These are phyloP conservation scores for Bombus fervidus DNA, from an alignment of 1,140 invertebrate genomes.

Conservation along the genomic window DNA sequence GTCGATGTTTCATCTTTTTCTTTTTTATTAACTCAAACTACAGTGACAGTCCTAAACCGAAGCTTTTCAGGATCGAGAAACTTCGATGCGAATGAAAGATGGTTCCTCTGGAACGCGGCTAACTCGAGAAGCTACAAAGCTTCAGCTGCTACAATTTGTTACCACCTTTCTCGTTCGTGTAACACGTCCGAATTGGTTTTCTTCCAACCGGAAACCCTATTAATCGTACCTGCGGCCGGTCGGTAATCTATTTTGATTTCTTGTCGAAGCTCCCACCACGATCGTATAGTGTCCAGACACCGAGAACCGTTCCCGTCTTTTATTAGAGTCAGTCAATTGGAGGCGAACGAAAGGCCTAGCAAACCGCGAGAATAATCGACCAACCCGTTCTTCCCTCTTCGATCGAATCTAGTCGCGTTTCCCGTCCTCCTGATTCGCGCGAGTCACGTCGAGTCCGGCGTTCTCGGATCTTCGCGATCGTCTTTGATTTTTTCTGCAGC, in stretches of 20 bases:
- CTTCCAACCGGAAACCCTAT: constrained; percentile 66
- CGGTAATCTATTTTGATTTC: constrained; percentile 74
- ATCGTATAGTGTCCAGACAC: constrained; percentile 58
- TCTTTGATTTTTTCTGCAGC: not conserved
- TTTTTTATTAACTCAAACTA: not conserved
- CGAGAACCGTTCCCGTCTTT: constrained; percentile 68
- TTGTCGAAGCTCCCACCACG: constrained; percentile 75
- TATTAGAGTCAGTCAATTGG: constrained; percentile 79
- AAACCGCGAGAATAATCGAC: constrained; percentile 58
- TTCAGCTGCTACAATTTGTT: constrained; percentile 32
- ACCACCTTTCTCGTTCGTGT: constrained; percentile 6
- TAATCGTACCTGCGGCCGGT: constrained; percentile 41
- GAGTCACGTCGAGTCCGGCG: not conserved
- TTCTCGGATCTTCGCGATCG: not conserved
- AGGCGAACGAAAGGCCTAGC: constrained; percentile 73
- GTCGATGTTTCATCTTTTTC: no score
- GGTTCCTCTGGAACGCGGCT: not conserved
- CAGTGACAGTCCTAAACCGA: not conserved
- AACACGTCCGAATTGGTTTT: constrained; percentile 59
- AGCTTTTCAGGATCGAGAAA: not conserved
- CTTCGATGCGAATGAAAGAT: no score
- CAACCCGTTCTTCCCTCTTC: constrained; percentile 8
- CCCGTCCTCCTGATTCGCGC: not conserved
- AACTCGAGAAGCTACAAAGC: not conserved
- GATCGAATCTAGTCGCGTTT: no score